Percentiles rank a stretch among this genome's conserved stretches.
phyloP scores from a whole-genome alignment of 2,113 vertebrate species.

The Corythornis madagascariensis region DNA sequence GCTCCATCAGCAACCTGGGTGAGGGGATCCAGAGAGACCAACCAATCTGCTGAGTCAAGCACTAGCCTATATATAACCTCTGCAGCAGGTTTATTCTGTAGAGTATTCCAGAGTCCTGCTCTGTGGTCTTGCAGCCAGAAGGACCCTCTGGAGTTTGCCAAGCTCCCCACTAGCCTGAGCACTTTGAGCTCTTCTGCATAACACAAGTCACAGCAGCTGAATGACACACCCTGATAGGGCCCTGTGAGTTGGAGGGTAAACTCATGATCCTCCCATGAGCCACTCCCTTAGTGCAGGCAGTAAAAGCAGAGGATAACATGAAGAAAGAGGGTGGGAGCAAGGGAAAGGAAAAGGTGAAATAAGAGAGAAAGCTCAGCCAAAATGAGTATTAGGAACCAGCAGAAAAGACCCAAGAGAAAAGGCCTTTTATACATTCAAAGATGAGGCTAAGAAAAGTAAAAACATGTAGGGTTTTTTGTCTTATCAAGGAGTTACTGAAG shows the following conservation, averaged over 20 bases:
- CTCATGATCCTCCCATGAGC: background rate
- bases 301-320: background rate
- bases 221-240: accelerated
- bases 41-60: background rate
- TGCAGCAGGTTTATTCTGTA: background rate
- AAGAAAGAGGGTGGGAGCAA: background rate
- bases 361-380: background rate
- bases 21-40: background rate
- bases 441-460: background rate
- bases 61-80: background rate
- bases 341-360: background rate
- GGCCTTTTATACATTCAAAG: background rate
- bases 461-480: background rate
- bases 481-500: background rate
- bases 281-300: background rate
- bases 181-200: background rate
- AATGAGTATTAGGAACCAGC: background rate
- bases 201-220: background rate
- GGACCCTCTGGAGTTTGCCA: background rate
- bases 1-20: background rate
- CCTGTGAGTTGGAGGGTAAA: background rate
- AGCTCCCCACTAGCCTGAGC: background rate
- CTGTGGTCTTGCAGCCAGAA: background rate
- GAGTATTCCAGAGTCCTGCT: background rate
- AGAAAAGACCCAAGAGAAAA: background rate